A percentile compares a stretch with the other conserved stretches of the same genome.
These are phyloP conservation scores for Tribolium freemani DNA, from an alignment of 2,888 invertebrate genomes.

Conservation along the genomic window DNA sequence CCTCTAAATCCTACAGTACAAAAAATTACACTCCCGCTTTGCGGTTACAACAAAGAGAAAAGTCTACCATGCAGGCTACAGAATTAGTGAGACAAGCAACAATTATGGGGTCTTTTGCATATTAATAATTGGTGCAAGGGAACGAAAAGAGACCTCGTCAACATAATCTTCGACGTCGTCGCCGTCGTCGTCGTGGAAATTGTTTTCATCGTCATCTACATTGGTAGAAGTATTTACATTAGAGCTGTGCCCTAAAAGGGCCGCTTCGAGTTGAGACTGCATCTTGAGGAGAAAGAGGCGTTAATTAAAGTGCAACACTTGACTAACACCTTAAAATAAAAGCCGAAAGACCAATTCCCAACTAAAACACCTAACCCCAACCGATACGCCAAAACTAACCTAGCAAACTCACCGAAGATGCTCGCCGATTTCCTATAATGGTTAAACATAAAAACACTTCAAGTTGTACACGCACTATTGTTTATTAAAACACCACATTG, in stretches of 20 bases:
- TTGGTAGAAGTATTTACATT: conserved; percentile 59
- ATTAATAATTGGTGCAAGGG: conserved; percentile 21
- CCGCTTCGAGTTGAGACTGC: conserved; percentile 68
- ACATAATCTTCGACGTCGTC: conserved; percentile 72
- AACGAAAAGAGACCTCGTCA: conserved; percentile 68
- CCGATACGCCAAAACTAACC: background rate
- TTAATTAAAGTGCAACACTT: conserved; percentile 45
- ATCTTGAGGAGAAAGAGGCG: conserved; percentile 61
- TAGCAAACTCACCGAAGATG: background rate
- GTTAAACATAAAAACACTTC: background rate
- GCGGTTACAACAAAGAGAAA: background rate
- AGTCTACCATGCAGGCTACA: conserved; percentile 23
- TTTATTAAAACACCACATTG: too few relatives aligned
- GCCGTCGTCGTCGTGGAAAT: conserved; percentile 71
- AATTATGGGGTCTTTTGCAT: conserved; percentile 22
- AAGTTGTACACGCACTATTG: background rate
- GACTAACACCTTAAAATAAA: conserved; percentile 26
- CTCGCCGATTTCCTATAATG: background rate
- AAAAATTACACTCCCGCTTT: background rate
- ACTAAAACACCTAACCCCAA: background rate
- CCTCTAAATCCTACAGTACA: conserved; percentile 61
- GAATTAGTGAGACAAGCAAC: conserved; percentile 23
- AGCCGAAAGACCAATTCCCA: background rate
- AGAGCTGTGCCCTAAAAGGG: conserved; percentile 66
- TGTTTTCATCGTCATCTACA: conserved; percentile 66